Percentiles rank a stretch among this genome's conserved stretches.
phyloP scores from a whole-genome alignment of 2,113 vertebrate species.

The Tor tambroides region DNA sequence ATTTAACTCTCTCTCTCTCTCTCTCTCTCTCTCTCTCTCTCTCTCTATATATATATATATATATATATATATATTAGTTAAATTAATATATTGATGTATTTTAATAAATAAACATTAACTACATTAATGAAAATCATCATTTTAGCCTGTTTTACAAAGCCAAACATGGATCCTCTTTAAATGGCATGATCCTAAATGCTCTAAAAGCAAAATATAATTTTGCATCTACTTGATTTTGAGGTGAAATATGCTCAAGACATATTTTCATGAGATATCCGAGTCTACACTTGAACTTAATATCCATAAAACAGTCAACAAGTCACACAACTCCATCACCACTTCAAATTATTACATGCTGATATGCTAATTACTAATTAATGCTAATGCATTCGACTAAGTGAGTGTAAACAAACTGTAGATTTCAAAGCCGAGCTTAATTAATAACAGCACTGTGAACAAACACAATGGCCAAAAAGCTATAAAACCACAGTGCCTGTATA shows the following conservation, averaged over 20 bases:
- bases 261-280: not conserved
- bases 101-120: too few relatives aligned
- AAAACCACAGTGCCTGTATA: not conserved
- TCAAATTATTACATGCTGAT: not conserved
- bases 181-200: not conserved
- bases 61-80: too few relatives aligned
- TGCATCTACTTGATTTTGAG: not conserved
- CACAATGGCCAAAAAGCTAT: not conserved
- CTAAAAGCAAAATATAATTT: not conserved
- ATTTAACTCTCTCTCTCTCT: too few relatives aligned
- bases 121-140: not conserved
- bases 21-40: too few relatives aligned
- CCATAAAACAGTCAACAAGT: not conserved
- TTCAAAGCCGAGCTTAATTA: slow-evolving; percentile 7
- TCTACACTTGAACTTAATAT: not conserved
- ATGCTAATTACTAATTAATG: slow-evolving; percentile 12
- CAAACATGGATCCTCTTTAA: not conserved
- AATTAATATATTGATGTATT: too few relatives aligned
- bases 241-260: not conserved
- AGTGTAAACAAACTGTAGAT: not conserved
- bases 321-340: not conserved
- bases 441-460: not conserved
- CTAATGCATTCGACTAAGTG: not conserved
- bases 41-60: too few relatives aligned
- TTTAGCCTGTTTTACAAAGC: not conserved